Base-by-base conservation (phyloP, 2,888 invertebrate genomes). In the Melanchra persicariae region DNA sequence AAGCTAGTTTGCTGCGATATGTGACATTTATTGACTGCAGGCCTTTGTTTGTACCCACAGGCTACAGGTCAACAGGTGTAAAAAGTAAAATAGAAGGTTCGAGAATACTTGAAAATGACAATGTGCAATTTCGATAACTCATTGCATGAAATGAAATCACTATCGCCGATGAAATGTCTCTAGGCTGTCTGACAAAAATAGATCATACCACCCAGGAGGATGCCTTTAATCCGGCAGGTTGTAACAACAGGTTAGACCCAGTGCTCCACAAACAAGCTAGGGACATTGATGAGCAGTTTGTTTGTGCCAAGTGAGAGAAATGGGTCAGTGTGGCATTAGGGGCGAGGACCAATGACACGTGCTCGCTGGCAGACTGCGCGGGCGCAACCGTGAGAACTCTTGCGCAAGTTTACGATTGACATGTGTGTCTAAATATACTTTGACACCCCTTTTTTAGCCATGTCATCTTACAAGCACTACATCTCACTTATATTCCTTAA, bases 251-350 rank as follows among this genome's bases (percentile, higher is more conserved):
- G 52, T 63, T 49, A 43, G 57, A 65, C 77, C 77, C 12, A 81
- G 52, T 78, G 64, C 58, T 45, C 77, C n/a, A 81, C n/a, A 62
- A 75, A 61, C 37, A 24, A 8, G 37, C 22, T 74, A 60, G 69
- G 77, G 77, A 52, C 61, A 58, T n/a, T 43, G 26, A 15, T 15
- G 24, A 61, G 61, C 58, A 54, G 47, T 58, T 49, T 37, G 62
- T 63, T 51, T 63, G 12, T 74, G 74, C 74, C 65, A 79, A 76
- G 45, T 15, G 26, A 1, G 45, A 51, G 77, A 78, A 81, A 78
- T 78, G 77, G 77, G 77, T 81, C 77, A 78, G 49, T 43, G 40
- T 58, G 74, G 24, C 54, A 80, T 80, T 69, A 57, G 77, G 76
- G 52, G 55, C 80, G 73, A 63, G 74, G 73, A 49, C 72, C 70